Base-by-base conservation (phyloP, 2,888 invertebrate species). In the Pseudanteris insignis region DNA sequence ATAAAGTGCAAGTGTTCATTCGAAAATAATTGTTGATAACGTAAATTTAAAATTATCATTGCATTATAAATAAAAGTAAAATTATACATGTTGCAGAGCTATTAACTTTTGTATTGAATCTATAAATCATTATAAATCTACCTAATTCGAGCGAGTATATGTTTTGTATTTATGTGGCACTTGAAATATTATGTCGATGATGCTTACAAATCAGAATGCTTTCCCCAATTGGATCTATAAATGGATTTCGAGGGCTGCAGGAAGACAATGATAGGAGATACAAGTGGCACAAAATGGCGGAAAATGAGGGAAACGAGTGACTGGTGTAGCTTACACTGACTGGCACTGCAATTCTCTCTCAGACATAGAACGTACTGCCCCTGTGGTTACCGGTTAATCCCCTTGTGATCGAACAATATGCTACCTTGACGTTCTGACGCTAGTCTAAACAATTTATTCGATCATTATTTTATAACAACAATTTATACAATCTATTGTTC, bases 321-420 rank as follows among this genome's bases (percentile, higher is more conserved):
- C 76, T 74, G 77, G 77, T 77, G 76, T 77, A 76, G 70, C 75
- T 77, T 77, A 76, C 77, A 77, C 72, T 64, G 72, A 70, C 75
- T 76, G 77, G 76, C 72, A 76, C 73, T 72, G 68, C 67, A 48
- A 61, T 67, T 63, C 64, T 65, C 60, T 66, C 64, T 67, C 54
- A 63, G 43, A 40, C 66, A 64, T 65, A 65, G 62, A 57, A 67
- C 63, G 28, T 32, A 28, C 66, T 66, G 72, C 71, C 72, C 71
- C 66, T 71, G 70, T 62, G 70, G 67, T 71, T 70, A 66, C 68
- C 66, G 65, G 61, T 59, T 47, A 38, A 64, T 58, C 53, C 54
- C 62, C 54, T 53, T 63, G 48, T 21, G 28, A 18, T 46, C 18
- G 30, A 38, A 34, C 34, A 28, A 37, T 46, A 51, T 30, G 32